Evolutionary conservation across 2,797 vertebrate species (phyloP).

Genomic region (Leontocebus nigricollis): DNA sequence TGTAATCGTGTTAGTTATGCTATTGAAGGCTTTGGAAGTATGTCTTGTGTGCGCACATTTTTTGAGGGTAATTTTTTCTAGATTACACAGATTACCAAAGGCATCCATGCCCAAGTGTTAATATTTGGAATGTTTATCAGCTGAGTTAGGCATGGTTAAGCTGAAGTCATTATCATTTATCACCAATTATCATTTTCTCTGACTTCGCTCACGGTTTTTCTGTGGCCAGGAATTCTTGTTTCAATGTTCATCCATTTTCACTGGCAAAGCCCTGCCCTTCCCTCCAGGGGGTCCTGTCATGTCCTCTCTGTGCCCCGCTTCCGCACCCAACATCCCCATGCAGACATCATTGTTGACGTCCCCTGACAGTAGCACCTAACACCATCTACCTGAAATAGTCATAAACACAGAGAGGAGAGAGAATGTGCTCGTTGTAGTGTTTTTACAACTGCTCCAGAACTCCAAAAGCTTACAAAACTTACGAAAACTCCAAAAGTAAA

Average conservation of each 20-base stretch:
- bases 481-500: background rate
- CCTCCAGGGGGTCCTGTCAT: background rate
- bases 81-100: background rate
- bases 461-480: too few relatives aligned
- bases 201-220: background rate
- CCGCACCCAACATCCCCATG: fast-evolving
- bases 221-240: background rate
- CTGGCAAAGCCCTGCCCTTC: background rate
- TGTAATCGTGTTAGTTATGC: fast-evolving
- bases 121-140: fast-evolving
- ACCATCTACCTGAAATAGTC: too few relatives aligned
- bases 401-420: fast-evolving
- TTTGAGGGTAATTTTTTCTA: background rate
- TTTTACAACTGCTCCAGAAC: background rate
- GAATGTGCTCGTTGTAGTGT: fast-evolving
- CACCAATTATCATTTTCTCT: background rate
- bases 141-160: background rate
- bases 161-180: fast-evolving
- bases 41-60: background rate
- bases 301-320: background rate
- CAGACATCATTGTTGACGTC: fast-evolving
- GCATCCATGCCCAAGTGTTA: background rate
- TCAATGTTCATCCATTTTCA: background rate
- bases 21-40: background rate
- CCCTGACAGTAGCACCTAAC: background rate